Percentiles rank a stretch among this genome's conserved stretches.
These are phyloP conservation scores for Chaetoderma sp. DNA, from an alignment of 2,888 invertebrate genomes.

Conservation along the genomic window DNA sequence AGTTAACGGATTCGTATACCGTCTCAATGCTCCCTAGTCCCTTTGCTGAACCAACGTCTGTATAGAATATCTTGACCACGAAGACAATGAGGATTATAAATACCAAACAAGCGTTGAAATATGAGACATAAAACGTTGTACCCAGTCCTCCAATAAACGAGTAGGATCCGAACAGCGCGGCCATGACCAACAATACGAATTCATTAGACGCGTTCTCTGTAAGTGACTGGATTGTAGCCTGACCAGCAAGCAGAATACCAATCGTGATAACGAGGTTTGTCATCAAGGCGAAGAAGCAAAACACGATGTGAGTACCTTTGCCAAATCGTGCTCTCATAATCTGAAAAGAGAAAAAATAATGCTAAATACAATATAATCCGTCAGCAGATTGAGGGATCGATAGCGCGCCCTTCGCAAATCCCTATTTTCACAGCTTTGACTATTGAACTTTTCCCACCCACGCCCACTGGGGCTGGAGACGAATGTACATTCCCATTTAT, in stretches of 20 bases:
- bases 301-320: slow-evolving; percentile 55
- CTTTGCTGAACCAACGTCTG: slow-evolving; percentile 42
- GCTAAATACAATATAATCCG: not conserved
- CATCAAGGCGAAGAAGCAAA: slow-evolving; percentile 60
- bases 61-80: slow-evolving; percentile 59
- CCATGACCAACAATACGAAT: slow-evolving; percentile 59
- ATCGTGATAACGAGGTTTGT: slow-evolving; percentile 63
- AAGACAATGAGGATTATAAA: slow-evolving; percentile 62
- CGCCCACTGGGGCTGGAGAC: too few relatives aligned
- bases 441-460: not conserved
- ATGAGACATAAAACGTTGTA: slow-evolving; percentile 65
- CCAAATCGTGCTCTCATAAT: slow-evolving; percentile 62
- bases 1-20: slow-evolving; percentile 57
- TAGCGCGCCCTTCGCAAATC: too few relatives aligned
- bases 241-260: slow-evolving; percentile 58
- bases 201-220: slow-evolving; percentile 60
- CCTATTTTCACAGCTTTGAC: not conserved
- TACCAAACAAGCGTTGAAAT: slow-evolving; percentile 63
- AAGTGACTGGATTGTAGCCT: slow-evolving; percentile 57
- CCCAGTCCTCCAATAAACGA: slow-evolving; percentile 65
- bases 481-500: too few relatives aligned
- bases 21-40: slow-evolving; percentile 51
- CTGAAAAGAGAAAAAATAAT: slow-evolving; percentile 41
- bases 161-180: slow-evolving; percentile 61
- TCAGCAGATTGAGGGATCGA: not conserved